Evolutionary conservation across 2,888 invertebrate genomes (phyloP).

Genomic region (Nemoura dubitans): DNA sequence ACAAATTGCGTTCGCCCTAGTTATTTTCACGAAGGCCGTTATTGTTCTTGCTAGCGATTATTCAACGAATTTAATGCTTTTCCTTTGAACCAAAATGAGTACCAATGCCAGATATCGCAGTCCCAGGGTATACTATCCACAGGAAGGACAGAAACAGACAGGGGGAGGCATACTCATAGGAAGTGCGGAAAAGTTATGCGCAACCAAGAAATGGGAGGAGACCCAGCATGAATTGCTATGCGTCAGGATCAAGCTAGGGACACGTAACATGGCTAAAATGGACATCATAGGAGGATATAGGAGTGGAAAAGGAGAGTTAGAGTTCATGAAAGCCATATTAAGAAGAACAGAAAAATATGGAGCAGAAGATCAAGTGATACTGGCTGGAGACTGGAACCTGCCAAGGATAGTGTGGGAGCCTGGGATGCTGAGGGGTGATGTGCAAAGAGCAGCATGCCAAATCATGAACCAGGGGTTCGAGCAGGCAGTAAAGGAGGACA

Average conservation of each 20-base stretch:
- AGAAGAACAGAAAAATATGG: not conserved
- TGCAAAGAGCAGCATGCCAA: not conserved
- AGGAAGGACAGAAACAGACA: constrained; percentile 27
- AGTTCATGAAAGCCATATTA: not conserved
- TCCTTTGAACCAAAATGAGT: not conserved
- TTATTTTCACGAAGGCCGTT: too few relatives aligned
- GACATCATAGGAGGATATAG: constrained; percentile 21
- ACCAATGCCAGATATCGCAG: too few relatives aligned
- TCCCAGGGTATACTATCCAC: too few relatives aligned
- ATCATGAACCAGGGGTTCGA: not conserved
- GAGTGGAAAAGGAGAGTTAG: not conserved
- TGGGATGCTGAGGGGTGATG: not conserved
- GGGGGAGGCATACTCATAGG: constrained; percentile 10
- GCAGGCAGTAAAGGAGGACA: not conserved
- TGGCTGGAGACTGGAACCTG: constrained; percentile 8
- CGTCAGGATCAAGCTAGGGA: not conserved
- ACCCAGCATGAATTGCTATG: not conserved
- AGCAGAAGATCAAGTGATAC: not conserved
- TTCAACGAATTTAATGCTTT: too few relatives aligned
- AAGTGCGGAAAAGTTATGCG: not conserved
- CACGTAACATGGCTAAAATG: too few relatives aligned
- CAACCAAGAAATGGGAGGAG: not conserved
- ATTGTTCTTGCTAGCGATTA: too few relatives aligned
- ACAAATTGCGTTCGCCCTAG: too few relatives aligned
- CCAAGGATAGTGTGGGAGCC: not conserved